Base-by-base conservation (phyloP, 2,888 invertebrate species). In the Ganaspis brasiliensis region DNA sequence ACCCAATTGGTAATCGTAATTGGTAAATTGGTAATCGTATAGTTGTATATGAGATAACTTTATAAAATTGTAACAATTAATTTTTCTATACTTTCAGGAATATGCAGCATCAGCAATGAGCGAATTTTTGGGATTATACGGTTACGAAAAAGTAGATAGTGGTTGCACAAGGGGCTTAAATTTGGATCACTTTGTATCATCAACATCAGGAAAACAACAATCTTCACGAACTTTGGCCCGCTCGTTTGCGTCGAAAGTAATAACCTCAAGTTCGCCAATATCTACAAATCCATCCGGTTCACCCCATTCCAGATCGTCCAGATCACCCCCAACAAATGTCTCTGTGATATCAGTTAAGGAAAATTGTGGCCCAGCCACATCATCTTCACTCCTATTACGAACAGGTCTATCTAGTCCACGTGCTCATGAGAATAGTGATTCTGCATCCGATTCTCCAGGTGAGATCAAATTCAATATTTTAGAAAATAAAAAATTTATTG, bases 81-180 rank as follows among this genome's bases (percentile, higher is more conserved):
- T 67, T 5, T n/a, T 45, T 76, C n/a, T n/a, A n/a, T n/a, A n/a
- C 80, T 93, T 93, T 3, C 92, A 98, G 98, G 97, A 97, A 91
- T 98, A 96, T 92, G 97, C 97, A 5, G 97, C 97, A 91, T 96
- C 96, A 70, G 97, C 97, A 0, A 98, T 98, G 97, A 97, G 97
- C 89, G 97, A 98, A 91, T 93, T 98, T 79, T 93, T 98, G 26
- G 97, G 97, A 57, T 97, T 97, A 96, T 98, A 98, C 92, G 98
- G 98, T 1, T 98, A 97, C 90, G 95, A 95, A 79, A 94, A 94
- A 84, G 93, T 94, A 73, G 96, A 95, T 91, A 93, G 95, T 40
- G 91, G 94, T 72, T 95, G 94, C 87, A 92, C 94, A 9, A 92
- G 94, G 72, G 93, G 94, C 31, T 89, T 92, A 35, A 91, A 91